Evolutionary conservation across 2,113 vertebrate species (phyloP).

Genomic region (Gopherus flavomarginatus): DNA sequence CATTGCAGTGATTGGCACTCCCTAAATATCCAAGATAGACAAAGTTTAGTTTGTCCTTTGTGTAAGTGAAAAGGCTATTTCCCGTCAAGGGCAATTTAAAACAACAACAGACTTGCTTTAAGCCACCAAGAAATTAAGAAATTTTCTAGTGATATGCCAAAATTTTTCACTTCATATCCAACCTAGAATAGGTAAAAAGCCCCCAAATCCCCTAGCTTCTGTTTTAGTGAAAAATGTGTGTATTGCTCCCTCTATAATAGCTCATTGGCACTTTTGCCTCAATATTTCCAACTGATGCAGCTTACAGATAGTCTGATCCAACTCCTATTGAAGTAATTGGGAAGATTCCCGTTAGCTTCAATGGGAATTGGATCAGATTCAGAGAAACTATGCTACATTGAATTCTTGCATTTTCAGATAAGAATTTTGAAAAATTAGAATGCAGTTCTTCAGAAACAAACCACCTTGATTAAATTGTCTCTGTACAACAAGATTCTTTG

Average conservation of each 20-base stretch:
- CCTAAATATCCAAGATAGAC: background rate
- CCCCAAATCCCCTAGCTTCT: background rate
- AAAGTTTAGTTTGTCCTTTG: background rate
- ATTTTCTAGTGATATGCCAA: background rate
- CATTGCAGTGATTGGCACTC: background rate
- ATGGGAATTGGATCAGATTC: background rate
- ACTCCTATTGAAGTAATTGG: background rate
- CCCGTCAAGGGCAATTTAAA: background rate
- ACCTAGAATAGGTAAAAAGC: background rate
- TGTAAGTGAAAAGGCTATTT: no score
- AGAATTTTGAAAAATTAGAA: background rate
- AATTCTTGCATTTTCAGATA: background rate
- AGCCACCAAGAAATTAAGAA: background rate
- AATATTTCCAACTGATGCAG: no score
- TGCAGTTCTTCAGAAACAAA: background rate
- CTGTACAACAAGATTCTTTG: background rate
- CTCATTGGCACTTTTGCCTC: no score
- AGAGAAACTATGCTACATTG: background rate
- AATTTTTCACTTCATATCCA: background rate
- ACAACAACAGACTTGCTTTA: background rate
- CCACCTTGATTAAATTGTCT: background rate
- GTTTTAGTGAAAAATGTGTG: accelerated
- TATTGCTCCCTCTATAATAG: background rate
- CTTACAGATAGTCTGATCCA: background rate
- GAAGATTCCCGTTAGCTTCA: background rate